These are phyloP conservation scores for Cecropterus lyciades DNA, from an alignment of 1,140 invertebrate genomes.

Conservation along the genomic window DNA sequence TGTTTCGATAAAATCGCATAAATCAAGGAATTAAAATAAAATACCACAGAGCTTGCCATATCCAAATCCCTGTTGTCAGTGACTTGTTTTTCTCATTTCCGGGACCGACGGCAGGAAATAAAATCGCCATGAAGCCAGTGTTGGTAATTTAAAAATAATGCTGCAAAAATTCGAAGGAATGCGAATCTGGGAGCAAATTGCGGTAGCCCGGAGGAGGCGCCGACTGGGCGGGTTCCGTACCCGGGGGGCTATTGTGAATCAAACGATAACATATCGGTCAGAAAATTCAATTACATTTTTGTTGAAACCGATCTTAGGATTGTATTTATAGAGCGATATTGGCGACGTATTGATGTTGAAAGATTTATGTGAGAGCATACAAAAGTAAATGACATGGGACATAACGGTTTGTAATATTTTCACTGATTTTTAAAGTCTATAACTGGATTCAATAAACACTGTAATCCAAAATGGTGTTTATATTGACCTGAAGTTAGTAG, in stretches of 20 bases:
- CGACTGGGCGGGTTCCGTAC: conserved; percentile 37
- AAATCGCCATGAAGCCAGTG: conserved; percentile 73
- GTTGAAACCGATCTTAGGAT: conserved; percentile 26
- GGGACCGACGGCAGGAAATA: conserved; percentile 70
- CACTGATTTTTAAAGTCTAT: too few relatives aligned
- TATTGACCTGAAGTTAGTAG: too few relatives aligned
- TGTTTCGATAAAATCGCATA: conserved; percentile 12
- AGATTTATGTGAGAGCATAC: background rate
- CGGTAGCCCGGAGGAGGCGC: conserved; percentile 54
- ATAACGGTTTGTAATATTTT: too few relatives aligned
- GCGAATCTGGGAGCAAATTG: conserved; percentile 64
- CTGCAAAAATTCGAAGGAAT: conserved; percentile 70
- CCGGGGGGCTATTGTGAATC: conserved; percentile 20
- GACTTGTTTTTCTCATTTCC: conserved; percentile 69
- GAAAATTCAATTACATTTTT: conserved; percentile 29
- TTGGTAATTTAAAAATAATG: conserved; percentile 78
- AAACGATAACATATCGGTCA: conserved; percentile 32
- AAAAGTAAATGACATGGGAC: background rate
- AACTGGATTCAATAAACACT: too few relatives aligned
- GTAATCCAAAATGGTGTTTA: too few relatives aligned
- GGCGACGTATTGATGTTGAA: conserved; percentile 5
- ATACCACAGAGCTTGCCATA: conserved; percentile 40
- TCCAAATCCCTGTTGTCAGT: conserved; percentile 47
- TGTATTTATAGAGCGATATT: conserved; percentile 21
- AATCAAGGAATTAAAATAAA: background rate